phyloP scores from a whole-genome alignment of 2,113 vertebrate genomes.

The Isichthys henryi region DNA sequence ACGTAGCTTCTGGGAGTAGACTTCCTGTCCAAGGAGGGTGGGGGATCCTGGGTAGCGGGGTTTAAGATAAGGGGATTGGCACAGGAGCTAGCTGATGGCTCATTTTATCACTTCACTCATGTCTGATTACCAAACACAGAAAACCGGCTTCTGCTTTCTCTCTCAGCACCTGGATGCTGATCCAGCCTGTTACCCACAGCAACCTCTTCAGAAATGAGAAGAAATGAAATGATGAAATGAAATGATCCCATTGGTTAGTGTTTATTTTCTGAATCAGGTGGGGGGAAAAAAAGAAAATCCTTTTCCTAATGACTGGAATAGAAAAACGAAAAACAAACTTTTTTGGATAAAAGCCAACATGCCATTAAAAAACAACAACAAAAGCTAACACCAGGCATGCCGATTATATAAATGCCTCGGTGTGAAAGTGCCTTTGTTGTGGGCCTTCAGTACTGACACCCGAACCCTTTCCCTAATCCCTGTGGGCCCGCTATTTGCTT shows the following conservation, averaged over 20 bases:
- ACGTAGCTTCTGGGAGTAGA: background rate
- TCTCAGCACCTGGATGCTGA: background rate
- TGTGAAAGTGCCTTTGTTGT: constrained; percentile 1
- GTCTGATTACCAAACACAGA: background rate
- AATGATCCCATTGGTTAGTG: background rate
- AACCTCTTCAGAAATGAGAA: background rate
- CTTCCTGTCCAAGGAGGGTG: background rate
- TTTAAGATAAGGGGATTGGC: background rate
- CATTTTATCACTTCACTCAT: background rate
- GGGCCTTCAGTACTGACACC: background rate
- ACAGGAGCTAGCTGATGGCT: background rate
- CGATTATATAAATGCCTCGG: background rate
- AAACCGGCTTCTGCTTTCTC: background rate
- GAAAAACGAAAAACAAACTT: background rate
- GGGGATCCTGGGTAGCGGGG: background rate
- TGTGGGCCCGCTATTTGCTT: background rate
- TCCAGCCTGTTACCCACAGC: background rate
- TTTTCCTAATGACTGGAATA: background rate
- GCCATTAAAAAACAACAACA: background rate
- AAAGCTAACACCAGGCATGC: background rate
- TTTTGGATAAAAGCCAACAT: background rate
- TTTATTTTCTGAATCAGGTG: background rate
- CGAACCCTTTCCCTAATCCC: background rate
- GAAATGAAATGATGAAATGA: background rate
- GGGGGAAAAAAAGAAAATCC: background rate